Percentiles rank a stretch among this genome's conserved stretches.
phyloP scores from a whole-genome alignment of 2,888 invertebrate genomes.

The Hylaea fasciaria region DNA sequence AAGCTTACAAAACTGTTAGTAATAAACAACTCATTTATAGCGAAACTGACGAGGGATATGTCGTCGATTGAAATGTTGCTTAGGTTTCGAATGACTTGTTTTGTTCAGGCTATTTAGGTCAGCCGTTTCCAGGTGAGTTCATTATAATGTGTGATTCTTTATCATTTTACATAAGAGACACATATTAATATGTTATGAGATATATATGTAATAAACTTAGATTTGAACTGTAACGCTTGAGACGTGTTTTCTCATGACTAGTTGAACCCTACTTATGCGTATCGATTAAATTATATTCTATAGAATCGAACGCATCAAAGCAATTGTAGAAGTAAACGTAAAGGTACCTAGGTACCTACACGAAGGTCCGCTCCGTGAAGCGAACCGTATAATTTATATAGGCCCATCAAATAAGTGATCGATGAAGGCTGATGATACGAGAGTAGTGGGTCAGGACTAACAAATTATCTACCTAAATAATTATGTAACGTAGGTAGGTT shows the following conservation, averaged over 20 bases:
- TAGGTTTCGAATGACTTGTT: conserved; percentile 7
- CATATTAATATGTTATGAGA: too few relatives aligned
- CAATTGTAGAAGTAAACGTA: too few relatives aligned
- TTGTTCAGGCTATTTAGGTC: too few relatives aligned
- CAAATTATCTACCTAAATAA: conserved; percentile 5
- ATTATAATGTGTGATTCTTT: too few relatives aligned
- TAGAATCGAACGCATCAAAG: neutral
- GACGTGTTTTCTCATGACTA: too few relatives aligned
- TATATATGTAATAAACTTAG: too few relatives aligned
- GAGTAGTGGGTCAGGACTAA: conserved; percentile 6
- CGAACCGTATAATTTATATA: conserved; percentile 21
- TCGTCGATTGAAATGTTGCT: conserved; percentile 22
- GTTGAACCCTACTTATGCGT: too few relatives aligned
- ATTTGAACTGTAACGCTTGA: too few relatives aligned
- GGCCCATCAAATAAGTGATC: conserved; percentile 22
- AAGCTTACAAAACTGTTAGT: conserved; percentile 34
- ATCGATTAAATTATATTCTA: too few relatives aligned
- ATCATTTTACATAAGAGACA: too few relatives aligned
- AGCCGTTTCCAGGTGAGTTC: too few relatives aligned
- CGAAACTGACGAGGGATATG: conserved; percentile 18
- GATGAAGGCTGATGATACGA: conserved; percentile 19
- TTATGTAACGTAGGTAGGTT: neutral
- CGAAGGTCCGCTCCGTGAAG: conserved; percentile 4
- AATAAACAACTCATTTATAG: conserved; percentile 28
- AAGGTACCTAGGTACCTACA: neutral